Evolutionary conservation across 2,888 invertebrate species (phyloP).

Genomic region (Lysandra bellargus): DNA sequence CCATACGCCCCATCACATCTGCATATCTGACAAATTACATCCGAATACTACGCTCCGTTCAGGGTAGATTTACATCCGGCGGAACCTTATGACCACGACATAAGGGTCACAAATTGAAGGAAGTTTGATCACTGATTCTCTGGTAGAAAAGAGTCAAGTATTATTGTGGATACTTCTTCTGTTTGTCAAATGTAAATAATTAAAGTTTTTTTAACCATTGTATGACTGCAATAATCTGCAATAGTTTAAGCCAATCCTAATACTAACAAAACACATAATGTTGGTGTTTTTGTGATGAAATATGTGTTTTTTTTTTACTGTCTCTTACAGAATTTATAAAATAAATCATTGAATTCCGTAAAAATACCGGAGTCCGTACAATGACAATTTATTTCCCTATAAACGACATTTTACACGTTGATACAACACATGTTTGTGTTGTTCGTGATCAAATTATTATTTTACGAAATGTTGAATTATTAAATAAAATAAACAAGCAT

Average conservation of each 20-base stretch:
- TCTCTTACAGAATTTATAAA: too few species aligned
- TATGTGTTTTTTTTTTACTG: too few species aligned
- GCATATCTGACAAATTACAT: slow-evolving; percentile 2
- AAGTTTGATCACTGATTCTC: too few species aligned
- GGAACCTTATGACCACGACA: not conserved
- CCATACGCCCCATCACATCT: slow-evolving; percentile 12
- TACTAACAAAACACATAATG: too few species aligned
- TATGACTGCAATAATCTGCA: too few species aligned
- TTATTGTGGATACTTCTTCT: too few species aligned
- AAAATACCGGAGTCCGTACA: not conserved
- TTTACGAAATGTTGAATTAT: not conserved
- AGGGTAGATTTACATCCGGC: not conserved
- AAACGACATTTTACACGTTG: not conserved
- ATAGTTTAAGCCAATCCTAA: too few species aligned
- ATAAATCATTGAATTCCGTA: not conserved
- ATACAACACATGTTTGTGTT: not conserved
- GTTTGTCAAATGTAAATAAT: too few species aligned
- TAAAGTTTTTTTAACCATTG: too few species aligned
- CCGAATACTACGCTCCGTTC: not conserved
- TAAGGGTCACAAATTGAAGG: not conserved
- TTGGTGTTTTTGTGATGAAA: too few species aligned
- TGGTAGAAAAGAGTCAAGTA: too few species aligned
- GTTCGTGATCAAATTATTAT: not conserved
- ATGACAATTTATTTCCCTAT: not conserved
- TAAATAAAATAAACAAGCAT: not conserved